A percentile compares a stretch with the other conserved stretches of the same genome.
Evolutionary conservation across 2,113 vertebrate genomes (phyloP).

Genomic region (Equus przewalskii): DNA sequence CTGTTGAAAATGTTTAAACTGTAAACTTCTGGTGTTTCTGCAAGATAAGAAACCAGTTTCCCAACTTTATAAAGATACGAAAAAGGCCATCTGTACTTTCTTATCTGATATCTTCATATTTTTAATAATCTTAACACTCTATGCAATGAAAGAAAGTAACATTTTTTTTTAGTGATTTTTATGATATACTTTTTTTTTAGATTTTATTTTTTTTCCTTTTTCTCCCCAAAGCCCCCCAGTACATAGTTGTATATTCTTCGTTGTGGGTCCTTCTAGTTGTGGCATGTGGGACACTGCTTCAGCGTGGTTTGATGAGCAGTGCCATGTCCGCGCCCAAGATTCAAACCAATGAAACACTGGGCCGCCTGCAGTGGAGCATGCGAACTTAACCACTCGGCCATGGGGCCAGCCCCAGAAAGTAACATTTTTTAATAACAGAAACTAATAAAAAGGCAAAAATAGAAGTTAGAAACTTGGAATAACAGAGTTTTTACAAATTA

Average conservation of each 20-base stretch:
- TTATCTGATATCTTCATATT: neutral
- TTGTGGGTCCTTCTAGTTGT: no score
- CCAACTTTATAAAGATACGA: neutral
- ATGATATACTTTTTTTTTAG: no score
- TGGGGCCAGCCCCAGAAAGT: no score
- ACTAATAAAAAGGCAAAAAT: neutral
- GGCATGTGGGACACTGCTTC: no score
- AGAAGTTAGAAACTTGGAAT: neutral
- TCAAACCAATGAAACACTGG: no score
- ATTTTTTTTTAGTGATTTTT: neutral
- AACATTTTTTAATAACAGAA: neutral
- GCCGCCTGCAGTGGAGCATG: no score
- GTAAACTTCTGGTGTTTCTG: neutral
- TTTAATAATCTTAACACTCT: neutral
- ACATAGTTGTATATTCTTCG: no score
- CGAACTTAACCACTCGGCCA: no score
- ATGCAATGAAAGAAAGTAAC: neutral
- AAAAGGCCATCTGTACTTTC: neutral
- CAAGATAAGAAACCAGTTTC: neutral
- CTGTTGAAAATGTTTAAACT: neutral
- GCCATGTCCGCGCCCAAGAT: no score
- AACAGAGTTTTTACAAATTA: constrained; percentile 15
- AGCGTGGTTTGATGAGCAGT: no score
- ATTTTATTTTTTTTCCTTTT: no score
- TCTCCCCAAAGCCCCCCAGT: no score